Base-by-base conservation (phyloP, 2,888 invertebrate species). In the Hypselothyrea guttata region DNA sequence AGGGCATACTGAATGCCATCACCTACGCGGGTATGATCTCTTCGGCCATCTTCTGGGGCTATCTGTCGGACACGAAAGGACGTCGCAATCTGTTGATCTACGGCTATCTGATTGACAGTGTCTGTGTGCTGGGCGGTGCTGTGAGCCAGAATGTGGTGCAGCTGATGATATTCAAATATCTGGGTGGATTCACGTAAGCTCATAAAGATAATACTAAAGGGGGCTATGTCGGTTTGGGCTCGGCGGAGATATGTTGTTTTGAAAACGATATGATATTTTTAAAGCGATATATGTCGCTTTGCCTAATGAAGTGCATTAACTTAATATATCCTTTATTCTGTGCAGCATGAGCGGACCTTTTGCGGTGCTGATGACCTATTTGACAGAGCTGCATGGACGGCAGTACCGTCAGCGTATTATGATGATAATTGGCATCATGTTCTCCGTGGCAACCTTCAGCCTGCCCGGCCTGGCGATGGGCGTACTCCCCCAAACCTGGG, bases 181-280 rank as follows among this genome's bases (percentile, higher is more conserved):
- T 93, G 46, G 93, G 93, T 55, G 96, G 96, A 1, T 92, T 95
- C 69, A 91, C 94, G 95, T 95, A 86, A 93, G 94, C 37, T n/a
- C 15, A 22, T 30, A 34, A 11, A n/a, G 28, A 27, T 45, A 31
- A 2, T 31, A n/a, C n/a, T n/a, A n/a, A n/a, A n/a, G n/a, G n/a
- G n/a, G n/a, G n/a, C n/a, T n/a, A n/a, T n/a, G n/a, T n/a, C n/a
- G n/a, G n/a, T n/a, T n/a, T n/a, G n/a, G n/a, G n/a, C n/a, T n/a
- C n/a, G n/a, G n/a, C n/a, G n/a, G n/a, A n/a, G n/a, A n/a, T n/a
- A n/a, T n/a, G n/a, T n/a, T n/a, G n/a, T n/a, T n/a, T n/a, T n/a
- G n/a, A n/a, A n/a, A n/a, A n/a, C n/a, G n/a, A n/a, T n/a, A n/a
- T n/a, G n/a, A n/a, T n/a, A n/a, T n/a, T n/a, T n/a, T n/a, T n/a